Evolutionary conservation across 2,113 vertebrate species (phyloP).

Genomic region (Nycticryphes semicollaris): DNA sequence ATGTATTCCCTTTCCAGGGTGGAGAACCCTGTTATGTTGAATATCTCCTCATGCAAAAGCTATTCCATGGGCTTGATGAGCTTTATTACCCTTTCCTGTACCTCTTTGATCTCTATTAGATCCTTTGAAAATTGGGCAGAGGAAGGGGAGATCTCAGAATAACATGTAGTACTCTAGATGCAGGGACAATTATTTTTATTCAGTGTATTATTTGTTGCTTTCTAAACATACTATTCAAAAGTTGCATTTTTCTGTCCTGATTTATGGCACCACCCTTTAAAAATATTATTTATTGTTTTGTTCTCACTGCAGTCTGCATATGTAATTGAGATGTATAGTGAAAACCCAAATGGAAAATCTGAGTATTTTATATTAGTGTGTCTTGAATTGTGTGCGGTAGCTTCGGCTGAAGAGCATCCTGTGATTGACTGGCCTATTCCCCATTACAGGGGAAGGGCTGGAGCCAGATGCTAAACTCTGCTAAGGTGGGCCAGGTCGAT

Average conservation of each 20-base stretch:
- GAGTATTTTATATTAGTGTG: background rate
- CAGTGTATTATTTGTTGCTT: background rate
- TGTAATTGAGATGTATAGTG: background rate
- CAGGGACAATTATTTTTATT: background rate
- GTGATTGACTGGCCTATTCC: background rate
- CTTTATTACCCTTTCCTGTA: background rate
- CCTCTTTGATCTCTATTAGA: background rate
- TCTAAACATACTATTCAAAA: background rate
- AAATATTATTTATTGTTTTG: background rate
- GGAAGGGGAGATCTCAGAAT: background rate
- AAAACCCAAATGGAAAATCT: background rate
- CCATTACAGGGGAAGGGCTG: background rate
- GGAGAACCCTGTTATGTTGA: background rate
- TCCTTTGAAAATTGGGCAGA: background rate
- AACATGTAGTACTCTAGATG: background rate
- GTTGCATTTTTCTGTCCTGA: background rate
- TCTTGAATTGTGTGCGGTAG: background rate
- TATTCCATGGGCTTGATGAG: background rate
- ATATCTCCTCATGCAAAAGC: background rate
- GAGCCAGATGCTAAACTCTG: background rate
- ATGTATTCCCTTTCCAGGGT: background rate
- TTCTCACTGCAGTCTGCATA: background rate
- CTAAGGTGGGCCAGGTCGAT: background rate
- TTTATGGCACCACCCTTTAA: background rate
- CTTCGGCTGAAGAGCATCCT: background rate